Percentiles rank a stretch among this genome's conserved stretches.
Conservation (phyloP, 2,888 invertebrate genomes). For the Diplolepis rosae region DNA sequence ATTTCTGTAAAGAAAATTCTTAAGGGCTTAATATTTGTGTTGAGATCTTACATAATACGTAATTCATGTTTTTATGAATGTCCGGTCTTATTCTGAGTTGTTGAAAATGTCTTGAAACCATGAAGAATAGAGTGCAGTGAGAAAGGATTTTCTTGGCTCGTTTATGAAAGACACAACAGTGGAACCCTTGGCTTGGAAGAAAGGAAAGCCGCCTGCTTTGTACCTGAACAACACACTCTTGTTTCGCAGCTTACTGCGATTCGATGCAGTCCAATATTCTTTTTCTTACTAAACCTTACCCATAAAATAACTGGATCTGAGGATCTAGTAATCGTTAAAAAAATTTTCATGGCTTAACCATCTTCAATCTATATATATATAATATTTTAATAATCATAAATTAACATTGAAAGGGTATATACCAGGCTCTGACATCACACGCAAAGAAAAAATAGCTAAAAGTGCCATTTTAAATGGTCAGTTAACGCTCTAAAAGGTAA, state of each 20-base stretch:
- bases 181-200: constrained; percentile 20
- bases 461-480: no score
- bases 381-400: no score
- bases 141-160: constrained; percentile 23
- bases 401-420: no score
- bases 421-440: no score
- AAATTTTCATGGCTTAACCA: neutral
- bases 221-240: constrained; percentile 15
- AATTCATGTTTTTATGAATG: constrained; percentile 13
- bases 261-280: constrained; percentile 9
- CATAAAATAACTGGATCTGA: no score
- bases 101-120: constrained; percentile 23
- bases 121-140: neutral
- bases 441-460: no score
- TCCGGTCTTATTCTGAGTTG: neutral
- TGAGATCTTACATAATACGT: constrained; percentile 17
- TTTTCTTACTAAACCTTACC: neutral
- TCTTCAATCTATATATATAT: neutral
- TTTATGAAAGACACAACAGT: constrained; percentile 29
- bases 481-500: no score
- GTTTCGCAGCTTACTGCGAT: constrained; percentile 23
- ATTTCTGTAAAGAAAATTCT: no score
- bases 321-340: neutral
- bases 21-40: constrained; percentile 3
- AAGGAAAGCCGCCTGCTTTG: constrained; percentile 21